Percentiles rank a stretch among this genome's conserved stretches.
These are phyloP conservation scores for Callochromis pleurospilus DNA, from an alignment of 2,113 vertebrate genomes.

Conservation along the genomic window DNA sequence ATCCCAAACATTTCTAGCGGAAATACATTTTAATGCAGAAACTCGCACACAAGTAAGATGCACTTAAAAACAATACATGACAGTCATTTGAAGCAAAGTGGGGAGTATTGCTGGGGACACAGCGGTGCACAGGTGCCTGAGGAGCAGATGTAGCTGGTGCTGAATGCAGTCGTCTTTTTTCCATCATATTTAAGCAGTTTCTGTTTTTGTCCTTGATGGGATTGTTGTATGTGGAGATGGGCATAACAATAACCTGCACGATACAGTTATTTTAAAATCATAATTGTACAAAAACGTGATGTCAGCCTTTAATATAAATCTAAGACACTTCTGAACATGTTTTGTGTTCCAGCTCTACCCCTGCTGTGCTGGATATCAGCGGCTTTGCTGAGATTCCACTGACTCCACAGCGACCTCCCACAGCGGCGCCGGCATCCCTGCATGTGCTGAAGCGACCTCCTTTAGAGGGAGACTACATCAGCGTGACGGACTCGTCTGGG, in stretches of 20 bases:
- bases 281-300: background rate
- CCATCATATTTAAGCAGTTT: background rate
- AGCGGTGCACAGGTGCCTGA: fast-evolving
- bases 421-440: background rate
- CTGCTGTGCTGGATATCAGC: constrained; percentile 58
- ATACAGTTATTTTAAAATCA: background rate
- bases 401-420: constrained; percentile 17
- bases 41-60: background rate
- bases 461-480: constrained; percentile 84
- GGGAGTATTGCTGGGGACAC: background rate
- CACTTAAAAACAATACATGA: background rate
- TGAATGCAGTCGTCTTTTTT: background rate
- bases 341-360: constrained; percentile 20
- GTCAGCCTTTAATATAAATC: background rate
- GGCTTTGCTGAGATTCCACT: constrained; percentile 50
- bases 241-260: background rate
- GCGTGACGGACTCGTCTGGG: constrained; percentile 81
- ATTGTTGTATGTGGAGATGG: background rate
- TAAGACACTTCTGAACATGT: background rate
- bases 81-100: background rate
- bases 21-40: background rate
- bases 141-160: background rate
- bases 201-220: background rate
- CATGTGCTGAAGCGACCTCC: constrained; percentile 80
- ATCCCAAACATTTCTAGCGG: background rate